phyloP scores from a whole-genome alignment of 2,113 vertebrate genomes.

The Globicephala melas region DNA sequence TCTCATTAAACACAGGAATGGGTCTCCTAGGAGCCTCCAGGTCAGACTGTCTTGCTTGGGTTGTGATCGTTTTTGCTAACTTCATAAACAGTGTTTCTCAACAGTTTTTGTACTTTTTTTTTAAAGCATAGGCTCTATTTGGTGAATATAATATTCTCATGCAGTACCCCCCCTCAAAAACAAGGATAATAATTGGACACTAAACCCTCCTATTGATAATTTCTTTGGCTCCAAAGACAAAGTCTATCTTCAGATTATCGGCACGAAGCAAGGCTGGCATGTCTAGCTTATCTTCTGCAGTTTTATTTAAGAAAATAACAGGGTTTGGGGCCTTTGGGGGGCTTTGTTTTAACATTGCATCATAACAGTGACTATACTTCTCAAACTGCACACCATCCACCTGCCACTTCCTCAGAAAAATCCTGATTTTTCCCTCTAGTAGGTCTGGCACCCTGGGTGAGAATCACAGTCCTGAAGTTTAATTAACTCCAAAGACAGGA shows the following conservation, averaged over 20 bases:
- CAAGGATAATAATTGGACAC: not conserved
- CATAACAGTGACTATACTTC: not conserved
- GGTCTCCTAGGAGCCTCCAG: not conserved
- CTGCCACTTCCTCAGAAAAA: not conserved
- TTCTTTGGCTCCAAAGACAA: not conserved
- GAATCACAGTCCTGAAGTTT: not conserved
- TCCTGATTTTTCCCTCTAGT: not conserved
- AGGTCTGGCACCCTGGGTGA: not conserved
- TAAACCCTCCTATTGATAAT: not conserved
- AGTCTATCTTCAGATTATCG: not conserved
- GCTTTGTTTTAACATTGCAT: not conserved
- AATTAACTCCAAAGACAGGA: conserved; percentile 30
- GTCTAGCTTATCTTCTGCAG: not conserved
- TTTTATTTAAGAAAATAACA: conserved; percentile 29
- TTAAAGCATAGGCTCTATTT: not conserved
- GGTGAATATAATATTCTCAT: not conserved
- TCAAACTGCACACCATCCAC: not conserved
- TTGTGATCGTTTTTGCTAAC: not conserved
- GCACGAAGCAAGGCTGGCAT: not conserved
- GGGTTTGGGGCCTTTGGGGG: not conserved
- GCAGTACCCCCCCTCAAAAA: not conserved
- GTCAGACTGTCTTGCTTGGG: not conserved
- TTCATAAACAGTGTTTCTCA: conserved; percentile 28
- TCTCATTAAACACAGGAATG: not conserved
- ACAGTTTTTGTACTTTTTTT: not conserved